Percentiles rank a stretch among this genome's conserved stretches.
Evolutionary conservation across 2,113 vertebrate genomes (phyloP).

Genomic region (Pelodiscus sinensis): DNA sequence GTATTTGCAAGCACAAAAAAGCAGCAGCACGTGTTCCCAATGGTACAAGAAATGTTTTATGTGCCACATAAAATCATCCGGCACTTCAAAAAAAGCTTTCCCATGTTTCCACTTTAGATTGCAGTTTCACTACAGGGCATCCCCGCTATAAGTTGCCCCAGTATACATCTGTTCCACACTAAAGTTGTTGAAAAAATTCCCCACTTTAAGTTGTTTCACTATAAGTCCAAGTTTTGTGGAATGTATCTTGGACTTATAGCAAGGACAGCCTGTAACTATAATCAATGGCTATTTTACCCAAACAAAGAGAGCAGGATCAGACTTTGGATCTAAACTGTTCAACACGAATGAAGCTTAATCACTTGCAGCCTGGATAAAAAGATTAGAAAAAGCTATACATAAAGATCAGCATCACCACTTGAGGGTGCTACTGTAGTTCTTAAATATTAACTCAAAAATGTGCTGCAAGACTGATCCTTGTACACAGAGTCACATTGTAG

Average conservation of each 20-base stretch:
- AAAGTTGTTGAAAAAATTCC: no score
- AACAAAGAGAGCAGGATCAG: neutral
- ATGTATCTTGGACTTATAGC: no score
- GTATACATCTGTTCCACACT: no score
- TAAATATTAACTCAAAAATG: constrained; percentile 27
- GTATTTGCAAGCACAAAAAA: neutral
- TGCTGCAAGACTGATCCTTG: neutral
- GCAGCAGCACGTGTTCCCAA: neutral
- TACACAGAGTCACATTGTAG: accelerated
- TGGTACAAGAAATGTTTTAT: neutral
- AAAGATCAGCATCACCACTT: constrained; percentile 61
- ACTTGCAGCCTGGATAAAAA: neutral
- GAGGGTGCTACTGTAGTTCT: constrained; percentile 76
- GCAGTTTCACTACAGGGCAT: neutral
- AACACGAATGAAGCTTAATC: neutral
- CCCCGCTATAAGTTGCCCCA: no score
- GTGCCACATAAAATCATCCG: neutral
- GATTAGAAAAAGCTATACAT: neutral
- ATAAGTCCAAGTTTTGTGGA: no score
- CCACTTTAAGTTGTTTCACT: no score
- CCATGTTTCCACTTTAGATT: neutral
- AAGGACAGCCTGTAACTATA: no score
- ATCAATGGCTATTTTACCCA: neutral
- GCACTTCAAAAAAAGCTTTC: constrained; percentile 30
- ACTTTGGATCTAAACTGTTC: neutral